phyloP scores from a whole-genome alignment of 2,888 invertebrate genomes.

The Keiferia lycopersicella region DNA sequence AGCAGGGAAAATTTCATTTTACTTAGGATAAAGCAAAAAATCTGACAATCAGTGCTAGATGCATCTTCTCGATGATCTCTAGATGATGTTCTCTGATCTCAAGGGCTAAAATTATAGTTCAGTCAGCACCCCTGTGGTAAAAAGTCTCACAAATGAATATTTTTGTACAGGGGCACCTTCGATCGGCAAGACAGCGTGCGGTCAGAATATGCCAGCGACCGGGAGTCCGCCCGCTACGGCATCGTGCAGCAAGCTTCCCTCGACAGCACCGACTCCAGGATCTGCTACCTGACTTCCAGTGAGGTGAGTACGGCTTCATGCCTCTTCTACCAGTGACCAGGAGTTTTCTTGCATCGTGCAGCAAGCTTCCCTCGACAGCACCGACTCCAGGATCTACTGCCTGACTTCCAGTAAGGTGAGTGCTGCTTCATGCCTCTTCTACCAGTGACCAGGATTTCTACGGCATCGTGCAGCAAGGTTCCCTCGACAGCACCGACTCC shows the following conservation, averaged over 20 bases:
- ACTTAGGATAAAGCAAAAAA: too few species aligned
- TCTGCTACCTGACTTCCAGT: conserved; percentile 96
- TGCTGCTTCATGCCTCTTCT: too few species aligned
- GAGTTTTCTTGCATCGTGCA: conserved; percentile 92
- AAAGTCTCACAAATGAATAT: too few species aligned
- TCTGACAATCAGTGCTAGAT: too few species aligned
- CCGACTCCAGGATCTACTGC: conserved; percentile 96
- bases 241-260: conserved; percentile 96
- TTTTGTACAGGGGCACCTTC: conserved; percentile 86
- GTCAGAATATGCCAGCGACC: conserved; percentile 94
- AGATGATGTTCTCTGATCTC: too few species aligned
- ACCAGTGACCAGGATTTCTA: conserved; percentile 91
- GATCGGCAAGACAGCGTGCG: conserved; percentile 94
- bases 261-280: conserved; percentile 95
- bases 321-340: conserved; percentile 86
- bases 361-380: conserved; percentile 96
- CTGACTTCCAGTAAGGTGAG: conserved; percentile 98
- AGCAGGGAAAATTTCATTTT: too few species aligned
- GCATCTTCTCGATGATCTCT: too few species aligned
- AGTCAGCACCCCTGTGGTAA: too few species aligned
- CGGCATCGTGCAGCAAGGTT: conserved; percentile 96
- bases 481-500: conserved; percentile 96
- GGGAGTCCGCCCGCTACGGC: conserved; percentile 91
- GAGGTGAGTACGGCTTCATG: conserved; percentile 89
- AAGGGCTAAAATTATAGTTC: too few species aligned